Evolutionary conservation across 2,113 vertebrate species (phyloP), one percentile per base, ranked within the genome.

Genomic region (Prochilodus magdalenae): DNA sequence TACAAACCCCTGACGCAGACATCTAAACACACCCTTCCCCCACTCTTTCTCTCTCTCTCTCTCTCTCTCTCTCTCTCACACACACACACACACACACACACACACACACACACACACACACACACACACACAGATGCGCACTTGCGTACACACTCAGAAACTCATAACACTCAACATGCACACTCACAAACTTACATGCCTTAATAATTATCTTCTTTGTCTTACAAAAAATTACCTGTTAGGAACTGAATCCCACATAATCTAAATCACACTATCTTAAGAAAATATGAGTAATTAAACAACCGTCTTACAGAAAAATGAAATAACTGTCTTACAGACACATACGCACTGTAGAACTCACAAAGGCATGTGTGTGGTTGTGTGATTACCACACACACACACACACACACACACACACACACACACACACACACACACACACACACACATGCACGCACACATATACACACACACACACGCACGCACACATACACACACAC

Each of bases 321-420:
- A 62, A 1, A 71, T 86, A 60, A 84, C 53, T 79, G 55, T 77
- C 71, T 55, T 79, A 66, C 69, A 77, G 71, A 59, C 73, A 65
- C 8, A 44, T 44, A 44, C 67, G 69, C 66, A 73, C 73, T 24
- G 51, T 30, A 59, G 49, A 75, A 60, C 74, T 71, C 74, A 82
- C 55, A 82, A 71, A 82, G 26, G 51, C 51, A 33, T 60, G 40
- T 67, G 49, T 30, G 53, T n/a, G 16, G 20, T 51, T 47, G 30
- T n/a, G n/a, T 24, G 4, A 24, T 33, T 36, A 77, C 63, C 76
- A 75, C 71, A 74, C 71, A 81, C 26, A 3, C n/a, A n/a, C n/a
- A n/a, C n/a, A n/a, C n/a, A n/a, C 80, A 81, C 88, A 83, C 89
- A 84, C 80, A 85, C n/a, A 79, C 73, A 82, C 49, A 49, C 73